A percentile compares a stretch with the other conserved stretches of the same genome.
Evolutionary conservation across 2,797 vertebrate species (phyloP).

Genomic region (Chlorospingus flavigularis): DNA sequence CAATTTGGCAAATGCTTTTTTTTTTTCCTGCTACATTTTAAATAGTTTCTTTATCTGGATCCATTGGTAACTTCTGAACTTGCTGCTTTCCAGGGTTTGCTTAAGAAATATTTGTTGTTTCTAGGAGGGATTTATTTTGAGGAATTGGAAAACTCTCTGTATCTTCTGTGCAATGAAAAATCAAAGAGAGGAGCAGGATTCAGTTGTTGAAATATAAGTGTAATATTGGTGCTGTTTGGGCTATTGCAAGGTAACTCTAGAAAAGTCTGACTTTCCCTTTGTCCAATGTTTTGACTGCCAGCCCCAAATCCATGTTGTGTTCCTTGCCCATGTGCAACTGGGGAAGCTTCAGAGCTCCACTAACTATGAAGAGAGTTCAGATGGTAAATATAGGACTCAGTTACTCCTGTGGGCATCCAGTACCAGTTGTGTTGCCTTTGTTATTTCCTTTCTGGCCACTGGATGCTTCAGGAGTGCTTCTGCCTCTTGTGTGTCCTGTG

Average conservation of each 20-base stretch:
- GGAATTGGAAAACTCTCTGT: background rate
- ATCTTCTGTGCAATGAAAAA: background rate
- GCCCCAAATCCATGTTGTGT: background rate
- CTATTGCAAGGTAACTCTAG: background rate
- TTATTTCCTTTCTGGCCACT: background rate
- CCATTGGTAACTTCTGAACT: background rate
- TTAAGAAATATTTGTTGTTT: background rate
- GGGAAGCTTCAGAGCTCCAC: background rate
- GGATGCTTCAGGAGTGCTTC: background rate
- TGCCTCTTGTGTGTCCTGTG: background rate
- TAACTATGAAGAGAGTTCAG: background rate
- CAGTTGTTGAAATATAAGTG: background rate
- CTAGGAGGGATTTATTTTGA: background rate
- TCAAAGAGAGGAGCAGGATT: background rate
- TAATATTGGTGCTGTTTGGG: background rate
- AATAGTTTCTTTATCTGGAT: background rate
- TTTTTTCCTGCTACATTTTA: fast-evolving
- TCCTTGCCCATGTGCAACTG: background rate
- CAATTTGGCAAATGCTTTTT: background rate
- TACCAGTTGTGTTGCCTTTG: background rate
- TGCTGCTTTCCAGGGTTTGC: background rate
- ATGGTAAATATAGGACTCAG: background rate
- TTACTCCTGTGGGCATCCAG: background rate
- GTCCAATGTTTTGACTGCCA: background rate
- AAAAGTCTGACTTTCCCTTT: background rate